Evolutionary conservation across 2,113 vertebrate species (phyloP).

Genomic region (Mastomys coucha): DNA sequence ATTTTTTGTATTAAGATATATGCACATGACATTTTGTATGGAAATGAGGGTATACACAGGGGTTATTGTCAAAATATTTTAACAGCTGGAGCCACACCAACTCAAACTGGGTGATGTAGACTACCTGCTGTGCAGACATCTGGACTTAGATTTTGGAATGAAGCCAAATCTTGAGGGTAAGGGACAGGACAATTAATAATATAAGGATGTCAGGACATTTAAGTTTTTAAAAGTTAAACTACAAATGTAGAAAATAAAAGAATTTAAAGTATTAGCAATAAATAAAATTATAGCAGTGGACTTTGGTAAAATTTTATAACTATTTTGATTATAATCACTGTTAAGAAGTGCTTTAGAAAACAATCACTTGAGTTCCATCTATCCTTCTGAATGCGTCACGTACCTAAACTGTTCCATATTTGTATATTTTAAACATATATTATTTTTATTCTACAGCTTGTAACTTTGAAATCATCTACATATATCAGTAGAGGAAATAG

Average conservation of each 20-base stretch:
- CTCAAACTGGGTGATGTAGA: neutral
- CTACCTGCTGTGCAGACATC: neutral
- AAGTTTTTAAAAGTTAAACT: neutral
- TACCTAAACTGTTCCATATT: neutral
- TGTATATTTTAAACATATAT: neutral
- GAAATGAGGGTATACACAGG: neutral
- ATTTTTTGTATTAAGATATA: conserved; percentile 31
- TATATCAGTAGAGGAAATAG: neutral
- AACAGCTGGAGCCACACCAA: neutral
- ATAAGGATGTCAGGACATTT: neutral
- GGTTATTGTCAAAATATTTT: conserved; percentile 16
- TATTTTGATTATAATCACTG: neutral
- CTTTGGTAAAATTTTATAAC: neutral
- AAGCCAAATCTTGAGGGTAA: neutral
- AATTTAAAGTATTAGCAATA: neutral
- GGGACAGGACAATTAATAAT: neutral
- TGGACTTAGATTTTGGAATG: neutral
- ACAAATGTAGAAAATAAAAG: neutral
- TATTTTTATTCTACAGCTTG: neutral
- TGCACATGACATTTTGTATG: conserved; percentile 25
- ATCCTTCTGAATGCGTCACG: neutral
- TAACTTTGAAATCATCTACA: neutral
- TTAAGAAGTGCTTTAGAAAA: neutral
- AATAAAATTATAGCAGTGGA: neutral
- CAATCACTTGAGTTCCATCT: neutral